Evolutionary conservation across 2,888 invertebrate species (phyloP), one percentile per base, ranked within the genome.

Genomic region (Temnothorax rugatulus): DNA sequence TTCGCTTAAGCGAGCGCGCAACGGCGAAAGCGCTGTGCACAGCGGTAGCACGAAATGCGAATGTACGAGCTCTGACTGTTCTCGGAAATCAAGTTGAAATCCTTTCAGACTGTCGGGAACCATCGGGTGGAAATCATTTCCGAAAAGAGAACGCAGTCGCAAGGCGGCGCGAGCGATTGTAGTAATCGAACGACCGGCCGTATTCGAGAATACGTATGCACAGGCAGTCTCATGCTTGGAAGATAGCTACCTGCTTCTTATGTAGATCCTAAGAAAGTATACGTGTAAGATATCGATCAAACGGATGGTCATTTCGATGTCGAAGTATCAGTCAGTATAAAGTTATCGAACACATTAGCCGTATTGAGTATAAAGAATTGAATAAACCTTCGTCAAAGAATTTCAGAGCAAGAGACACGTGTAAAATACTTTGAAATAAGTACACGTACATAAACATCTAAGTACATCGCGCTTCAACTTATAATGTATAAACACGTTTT

Each of bases 81-180:
- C 79, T 59, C 63, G 73, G 71, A 68, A 82, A 82, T 82, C 84
- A 66, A 21, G 69, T 73, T 61, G 57, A 74, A 84, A 64, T 82
- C 75, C 82, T 82, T 82, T 82, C 82, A 75, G 82, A 52, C 75
- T 54, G 52, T 52, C 71, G 79, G n/a, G 63, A 82, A 63, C 75
- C 82, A 82, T 82, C 63, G 82, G 82, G 82, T 82, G 82, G 82
- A 82, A 82, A 82, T 82, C 82, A 82, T 82, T 75, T 75, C 75
- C 75, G 82, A 75, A 82, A 82, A 63, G 82, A 75, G 44, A 61
- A 59, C 63, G 75, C 61, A 82, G 52, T 64, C 63, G 82, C 63
- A 54, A 29, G 50, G 50, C 29, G n/a, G 63, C 18, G 63, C 75
- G 74, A 41, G 41, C 73, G 82, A 75, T 74, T 64, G 82, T 63